Conservation (phyloP, 2,113 vertebrate genomes). For the Pandion haliaetus region DNA sequence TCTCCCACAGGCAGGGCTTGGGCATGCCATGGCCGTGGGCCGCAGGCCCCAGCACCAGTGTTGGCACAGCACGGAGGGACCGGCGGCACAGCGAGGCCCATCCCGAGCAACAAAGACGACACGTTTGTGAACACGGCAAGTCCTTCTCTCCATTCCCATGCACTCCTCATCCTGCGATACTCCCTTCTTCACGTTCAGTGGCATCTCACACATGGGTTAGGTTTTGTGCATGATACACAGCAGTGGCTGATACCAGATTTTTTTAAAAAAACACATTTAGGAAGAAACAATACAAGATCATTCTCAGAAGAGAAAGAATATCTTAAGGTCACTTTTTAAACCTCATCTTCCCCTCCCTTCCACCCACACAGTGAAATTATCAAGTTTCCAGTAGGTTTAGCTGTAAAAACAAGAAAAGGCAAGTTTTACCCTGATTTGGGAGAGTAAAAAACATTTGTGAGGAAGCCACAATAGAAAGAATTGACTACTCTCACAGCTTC, state of each 20-base stretch:
- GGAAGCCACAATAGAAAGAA: neutral
- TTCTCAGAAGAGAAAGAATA: neutral
- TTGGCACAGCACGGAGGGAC: neutral
- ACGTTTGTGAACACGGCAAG: neutral
- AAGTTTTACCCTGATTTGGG: conserved; percentile 15
- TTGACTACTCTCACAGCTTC: neutral
- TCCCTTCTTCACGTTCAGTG: neutral
- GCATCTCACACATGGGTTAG: neutral
- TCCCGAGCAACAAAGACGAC: neutral
- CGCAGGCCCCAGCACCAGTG: neutral
- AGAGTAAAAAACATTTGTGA: neutral
- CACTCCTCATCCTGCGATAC: neutral
- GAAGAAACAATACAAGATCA: neutral
- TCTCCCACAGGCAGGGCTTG: neutral
- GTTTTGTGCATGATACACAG: neutral
- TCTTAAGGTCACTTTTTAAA: conserved; percentile 59
- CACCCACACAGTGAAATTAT: neutral
- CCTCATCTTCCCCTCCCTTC: neutral
- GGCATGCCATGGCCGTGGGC: neutral
- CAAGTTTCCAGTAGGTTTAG: conserved; percentile 14
- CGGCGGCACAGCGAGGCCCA: neutral
- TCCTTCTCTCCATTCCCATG: neutral
- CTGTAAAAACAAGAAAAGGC: conserved; percentile 35
- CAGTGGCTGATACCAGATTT: neutral
- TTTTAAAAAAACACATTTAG: neutral